Evolutionary conservation across 2,113 vertebrate genomes (phyloP).

Genomic region (Nyctibius bracteatus): DNA sequence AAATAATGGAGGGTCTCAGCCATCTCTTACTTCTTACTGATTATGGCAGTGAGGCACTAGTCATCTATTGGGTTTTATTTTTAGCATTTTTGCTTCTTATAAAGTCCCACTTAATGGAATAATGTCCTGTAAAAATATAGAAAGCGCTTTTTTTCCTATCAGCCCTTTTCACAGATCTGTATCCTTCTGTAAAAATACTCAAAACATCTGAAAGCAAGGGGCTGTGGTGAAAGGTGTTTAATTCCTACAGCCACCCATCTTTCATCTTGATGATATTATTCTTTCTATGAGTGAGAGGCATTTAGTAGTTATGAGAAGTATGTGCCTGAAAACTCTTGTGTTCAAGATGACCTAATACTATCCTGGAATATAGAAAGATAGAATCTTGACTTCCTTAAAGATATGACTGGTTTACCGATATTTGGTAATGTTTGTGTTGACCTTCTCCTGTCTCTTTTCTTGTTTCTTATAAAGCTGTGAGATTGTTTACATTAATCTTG

Average conservation of each 20-base stretch:
- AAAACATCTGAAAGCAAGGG: not conserved
- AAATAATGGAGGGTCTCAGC: not conserved
- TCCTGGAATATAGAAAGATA: not conserved
- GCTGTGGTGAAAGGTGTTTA: not conserved
- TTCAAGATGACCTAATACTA: not conserved
- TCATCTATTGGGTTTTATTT: not conserved
- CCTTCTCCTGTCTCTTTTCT: not conserved
- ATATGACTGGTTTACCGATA: not conserved
- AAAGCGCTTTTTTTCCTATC: not conserved
- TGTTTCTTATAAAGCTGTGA: not conserved
- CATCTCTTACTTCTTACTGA: not conserved
- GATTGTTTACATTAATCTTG: not conserved
- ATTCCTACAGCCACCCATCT: not conserved
- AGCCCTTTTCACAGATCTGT: not conserved
- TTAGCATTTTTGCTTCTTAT: not conserved
- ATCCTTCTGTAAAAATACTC: not conserved
- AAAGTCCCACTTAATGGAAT: not conserved
- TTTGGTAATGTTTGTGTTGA: not conserved
- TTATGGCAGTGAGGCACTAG: not conserved
- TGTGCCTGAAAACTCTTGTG: not conserved
- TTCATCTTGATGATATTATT: not conserved
- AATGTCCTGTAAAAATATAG: not conserved
- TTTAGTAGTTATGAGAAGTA: not conserved
- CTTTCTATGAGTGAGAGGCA: not conserved
- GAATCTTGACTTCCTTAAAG: not conserved